Conservation (phyloP, 2,888 invertebrate species). For the Pecten maximus region DNA sequence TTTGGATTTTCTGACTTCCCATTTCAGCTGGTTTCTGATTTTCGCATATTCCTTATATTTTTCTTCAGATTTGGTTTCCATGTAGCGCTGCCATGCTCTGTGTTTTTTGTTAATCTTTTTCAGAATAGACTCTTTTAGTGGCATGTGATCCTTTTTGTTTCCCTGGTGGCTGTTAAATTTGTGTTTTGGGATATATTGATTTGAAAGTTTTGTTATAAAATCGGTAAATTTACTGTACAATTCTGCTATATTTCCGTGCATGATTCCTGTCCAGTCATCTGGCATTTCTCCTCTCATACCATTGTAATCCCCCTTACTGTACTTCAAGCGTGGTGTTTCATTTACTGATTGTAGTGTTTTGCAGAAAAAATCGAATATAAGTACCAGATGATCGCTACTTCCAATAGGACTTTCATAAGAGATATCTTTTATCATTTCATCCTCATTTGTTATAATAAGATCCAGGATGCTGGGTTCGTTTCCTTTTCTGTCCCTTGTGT, state of each 20-base stretch:
- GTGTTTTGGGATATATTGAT: background rate
- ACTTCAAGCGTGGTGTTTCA: background rate
- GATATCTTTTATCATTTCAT: slow-evolving; percentile 11
- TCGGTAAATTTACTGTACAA: background rate
- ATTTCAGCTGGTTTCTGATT: too few species aligned
- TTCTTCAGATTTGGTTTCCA: background rate
- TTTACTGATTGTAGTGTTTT: background rate
- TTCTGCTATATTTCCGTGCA: background rate
- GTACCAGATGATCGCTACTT: background rate
- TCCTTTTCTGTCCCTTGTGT: background rate
- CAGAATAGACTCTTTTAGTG: background rate
- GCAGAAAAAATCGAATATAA: background rate
- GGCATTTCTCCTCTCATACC: slow-evolving; percentile 22
- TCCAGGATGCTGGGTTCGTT: background rate
- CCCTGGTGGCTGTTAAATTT: background rate
- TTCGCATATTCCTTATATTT: too few species aligned
- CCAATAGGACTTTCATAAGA: background rate
- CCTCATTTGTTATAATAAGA: background rate
- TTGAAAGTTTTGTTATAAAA: background rate
- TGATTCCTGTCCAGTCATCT: background rate
- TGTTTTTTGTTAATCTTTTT: slow-evolving; percentile 38
- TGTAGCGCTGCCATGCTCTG: slow-evolving; percentile 26
- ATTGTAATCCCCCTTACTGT: background rate
- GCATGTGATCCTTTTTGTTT: background rate
- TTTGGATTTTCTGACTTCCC: too few species aligned